phyloP scores from a whole-genome alignment of 1,140 invertebrate genomes.

The Pantala flavescens region DNA sequence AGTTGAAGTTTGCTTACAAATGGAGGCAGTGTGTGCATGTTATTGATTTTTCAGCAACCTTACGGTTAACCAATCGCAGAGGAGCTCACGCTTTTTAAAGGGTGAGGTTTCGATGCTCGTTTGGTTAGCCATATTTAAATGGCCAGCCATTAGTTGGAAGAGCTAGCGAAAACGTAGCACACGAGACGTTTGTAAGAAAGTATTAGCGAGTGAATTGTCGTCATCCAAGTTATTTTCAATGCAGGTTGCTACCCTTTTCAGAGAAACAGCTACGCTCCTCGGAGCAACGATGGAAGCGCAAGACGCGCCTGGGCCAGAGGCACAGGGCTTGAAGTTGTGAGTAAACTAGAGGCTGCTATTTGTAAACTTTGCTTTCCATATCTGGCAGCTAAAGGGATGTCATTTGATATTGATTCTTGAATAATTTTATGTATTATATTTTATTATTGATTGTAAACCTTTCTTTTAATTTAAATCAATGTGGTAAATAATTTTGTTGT shows the following conservation, averaged over 20 bases:
- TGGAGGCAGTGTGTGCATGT: slow-evolving; percentile 16
- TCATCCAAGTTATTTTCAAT: slow-evolving; percentile 30
- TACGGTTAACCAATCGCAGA: slow-evolving; percentile 22
- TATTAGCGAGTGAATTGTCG: background rate
- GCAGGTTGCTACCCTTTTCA: slow-evolving; percentile 59
- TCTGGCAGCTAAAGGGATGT: background rate
- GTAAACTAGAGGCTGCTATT: slow-evolving; percentile 15
- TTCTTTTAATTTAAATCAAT: background rate
- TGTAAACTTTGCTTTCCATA: slow-evolving; percentile 6
- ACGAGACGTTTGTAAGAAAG: background rate
- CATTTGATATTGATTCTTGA: background rate
- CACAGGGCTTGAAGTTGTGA: slow-evolving; percentile 24
- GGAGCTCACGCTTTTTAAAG: slow-evolving; percentile 23
- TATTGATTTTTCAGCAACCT: slow-evolving; percentile 24
- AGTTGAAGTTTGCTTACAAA: slow-evolving; percentile 8
- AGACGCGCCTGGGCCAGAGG: slow-evolving; percentile 21
- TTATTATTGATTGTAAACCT: background rate
- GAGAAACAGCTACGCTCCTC: slow-evolving; percentile 53
- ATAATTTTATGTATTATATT: background rate
- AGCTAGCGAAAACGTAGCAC: background rate
- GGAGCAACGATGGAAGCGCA: slow-evolving; percentile 46
- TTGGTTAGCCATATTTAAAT: slow-evolving; percentile 26
- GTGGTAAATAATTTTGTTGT: background rate
- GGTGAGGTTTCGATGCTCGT: slow-evolving; percentile 25
- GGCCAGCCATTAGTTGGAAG: slow-evolving; percentile 22